A percentile compares a stretch with the other conserved stretches of the same genome.
phyloP scores from a whole-genome alignment of 2,888 invertebrate genomes.

The Gasteruption jaculator region DNA sequence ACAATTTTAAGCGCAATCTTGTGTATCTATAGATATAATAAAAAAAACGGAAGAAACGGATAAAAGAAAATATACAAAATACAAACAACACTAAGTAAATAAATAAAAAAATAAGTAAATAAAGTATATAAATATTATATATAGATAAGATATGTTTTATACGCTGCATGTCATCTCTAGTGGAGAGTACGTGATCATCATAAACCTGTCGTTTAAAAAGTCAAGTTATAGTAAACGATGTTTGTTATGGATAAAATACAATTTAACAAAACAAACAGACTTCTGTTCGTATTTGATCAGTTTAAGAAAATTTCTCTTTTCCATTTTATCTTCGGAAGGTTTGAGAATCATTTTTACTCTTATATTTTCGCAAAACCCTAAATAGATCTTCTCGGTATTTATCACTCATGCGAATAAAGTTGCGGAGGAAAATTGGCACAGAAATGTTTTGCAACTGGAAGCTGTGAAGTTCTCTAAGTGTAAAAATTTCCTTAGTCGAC shows the following conservation, averaged over 20 bases:
- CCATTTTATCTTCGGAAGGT: no score
- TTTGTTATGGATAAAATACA: conserved; percentile 30
- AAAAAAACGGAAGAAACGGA: conserved; percentile 33
- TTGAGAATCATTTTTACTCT: no score
- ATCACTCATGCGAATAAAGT: no score
- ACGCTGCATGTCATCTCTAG: conserved; percentile 48
- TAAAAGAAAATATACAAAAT: conserved; percentile 25
- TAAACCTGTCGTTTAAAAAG: conserved; percentile 34
- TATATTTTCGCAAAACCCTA: no score
- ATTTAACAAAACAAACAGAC: conserved; percentile 7
- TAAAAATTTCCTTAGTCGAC: no score
- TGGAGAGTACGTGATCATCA: conserved; percentile 37
- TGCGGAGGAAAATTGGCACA: no score
- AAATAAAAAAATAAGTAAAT: conserved; percentile 26
- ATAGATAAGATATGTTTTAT: conserved; percentile 49
- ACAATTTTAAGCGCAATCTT: conserved; percentile 21
- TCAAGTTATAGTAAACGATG: conserved; percentile 29
- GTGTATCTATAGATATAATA: conserved; percentile 14
- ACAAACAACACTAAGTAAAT: conserved; percentile 20
- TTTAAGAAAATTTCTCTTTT: no score
- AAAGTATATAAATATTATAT: conserved; percentile 25
- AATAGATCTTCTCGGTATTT: no score
- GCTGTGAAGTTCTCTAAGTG: no score
- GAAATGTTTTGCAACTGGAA: no score
- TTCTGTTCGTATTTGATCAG: no score